phyloP scores from a whole-genome alignment of 2,113 vertebrate species.

The Motacilla tschutschensis region DNA sequence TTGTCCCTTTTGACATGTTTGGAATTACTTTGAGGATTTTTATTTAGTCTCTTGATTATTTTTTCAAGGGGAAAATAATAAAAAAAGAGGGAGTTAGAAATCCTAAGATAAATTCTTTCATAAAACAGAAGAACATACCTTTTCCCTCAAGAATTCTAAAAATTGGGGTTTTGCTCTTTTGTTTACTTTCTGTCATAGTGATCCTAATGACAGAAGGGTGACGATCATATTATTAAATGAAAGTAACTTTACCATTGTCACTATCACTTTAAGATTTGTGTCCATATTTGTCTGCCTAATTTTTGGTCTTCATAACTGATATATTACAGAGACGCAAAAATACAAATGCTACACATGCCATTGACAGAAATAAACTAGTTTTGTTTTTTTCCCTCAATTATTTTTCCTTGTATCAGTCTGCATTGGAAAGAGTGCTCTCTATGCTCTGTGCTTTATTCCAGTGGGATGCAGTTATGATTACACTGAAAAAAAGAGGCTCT shows the following conservation, averaged over 20 bases:
- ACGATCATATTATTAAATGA: not conserved
- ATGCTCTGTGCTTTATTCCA: not conserved
- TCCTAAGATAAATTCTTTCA: not conserved
- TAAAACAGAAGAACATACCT: not conserved
- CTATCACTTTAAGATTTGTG: not conserved
- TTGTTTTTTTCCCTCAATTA: not conserved
- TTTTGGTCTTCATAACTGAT: not conserved
- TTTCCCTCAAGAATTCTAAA: not conserved
- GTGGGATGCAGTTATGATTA: not conserved
- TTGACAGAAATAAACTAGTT: not conserved
- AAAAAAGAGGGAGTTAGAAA: not conserved
- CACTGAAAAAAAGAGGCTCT: not conserved
- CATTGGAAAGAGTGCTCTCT: not conserved
- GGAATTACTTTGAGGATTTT: not conserved
- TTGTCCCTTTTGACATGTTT: not conserved
- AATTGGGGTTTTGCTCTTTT: not conserved
- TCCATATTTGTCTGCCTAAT: not conserved
- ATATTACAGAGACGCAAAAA: not conserved
- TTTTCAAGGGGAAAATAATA: not conserved
- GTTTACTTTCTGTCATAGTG: not conserved
- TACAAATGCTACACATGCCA: not conserved
- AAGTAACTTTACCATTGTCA: not conserved
- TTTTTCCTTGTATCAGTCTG: not conserved
- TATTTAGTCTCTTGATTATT: not conserved
- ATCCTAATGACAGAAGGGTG: not conserved